These are phyloP conservation scores for Coreoperca whiteheadi DNA, from an alignment of 2,113 vertebrate species.

Conservation along the genomic window DNA sequence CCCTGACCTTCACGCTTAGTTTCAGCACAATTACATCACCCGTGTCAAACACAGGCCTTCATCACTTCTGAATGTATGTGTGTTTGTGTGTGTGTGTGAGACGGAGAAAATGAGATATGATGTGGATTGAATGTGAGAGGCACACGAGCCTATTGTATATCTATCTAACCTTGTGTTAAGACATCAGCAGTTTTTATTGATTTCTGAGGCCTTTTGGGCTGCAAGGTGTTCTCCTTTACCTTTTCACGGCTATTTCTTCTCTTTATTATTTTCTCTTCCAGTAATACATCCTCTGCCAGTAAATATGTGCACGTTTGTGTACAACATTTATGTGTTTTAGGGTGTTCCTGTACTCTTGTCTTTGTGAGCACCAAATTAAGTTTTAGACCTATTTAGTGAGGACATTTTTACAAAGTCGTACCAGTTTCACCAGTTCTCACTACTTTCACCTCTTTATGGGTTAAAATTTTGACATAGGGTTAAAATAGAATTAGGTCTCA, in stretches of 20 bases:
- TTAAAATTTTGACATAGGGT: conserved; percentile 7
- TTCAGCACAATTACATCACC: conserved; percentile 75
- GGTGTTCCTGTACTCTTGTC: neutral
- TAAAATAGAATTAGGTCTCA: conserved; percentile 10
- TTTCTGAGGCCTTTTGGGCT: conserved; percentile 26
- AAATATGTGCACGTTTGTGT: neutral
- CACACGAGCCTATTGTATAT: conserved; percentile 29
- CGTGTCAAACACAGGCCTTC: conserved; percentile 52
- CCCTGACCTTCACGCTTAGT: conserved; percentile 75
- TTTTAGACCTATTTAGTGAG: neutral
- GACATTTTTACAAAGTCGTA: conserved; percentile 10
- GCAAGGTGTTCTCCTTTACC: conserved; percentile 25
- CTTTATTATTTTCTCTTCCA: conserved; percentile 5
- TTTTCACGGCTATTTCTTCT: neutral
- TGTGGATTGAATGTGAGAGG: conserved; percentile 39
- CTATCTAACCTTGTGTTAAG: conserved; percentile 42
- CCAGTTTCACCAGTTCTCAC: conserved; percentile 16
- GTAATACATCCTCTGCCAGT: neutral
- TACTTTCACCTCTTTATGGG: neutral
- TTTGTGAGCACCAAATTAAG: neutral
- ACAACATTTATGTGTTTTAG: neutral
- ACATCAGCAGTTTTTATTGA: conserved; percentile 52
- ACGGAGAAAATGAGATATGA: conserved; percentile 21
- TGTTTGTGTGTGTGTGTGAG: neutral
- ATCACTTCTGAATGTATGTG: conserved; percentile 45